Conservation (phyloP, 2,113 vertebrate genomes). For the Lota lota region DNA sequence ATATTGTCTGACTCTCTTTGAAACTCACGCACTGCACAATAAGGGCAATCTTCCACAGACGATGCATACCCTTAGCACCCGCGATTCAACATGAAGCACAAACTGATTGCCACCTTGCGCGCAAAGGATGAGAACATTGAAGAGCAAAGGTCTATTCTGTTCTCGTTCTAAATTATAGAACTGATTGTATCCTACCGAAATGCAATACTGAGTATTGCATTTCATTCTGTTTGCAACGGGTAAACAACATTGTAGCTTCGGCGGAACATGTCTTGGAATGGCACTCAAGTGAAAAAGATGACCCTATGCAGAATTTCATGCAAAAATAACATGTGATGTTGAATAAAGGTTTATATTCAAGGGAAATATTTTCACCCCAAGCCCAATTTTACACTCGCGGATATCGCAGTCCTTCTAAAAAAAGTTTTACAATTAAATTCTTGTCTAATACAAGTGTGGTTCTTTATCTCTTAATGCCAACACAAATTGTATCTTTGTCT, state of each 20-base stretch:
- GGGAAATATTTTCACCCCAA: too few species aligned
- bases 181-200: conserved; percentile 13
- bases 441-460: too few species aligned
- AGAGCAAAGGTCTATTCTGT: not conserved
- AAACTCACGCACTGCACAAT: not conserved
- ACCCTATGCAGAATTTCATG: conserved; percentile 27
- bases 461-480: too few species aligned
- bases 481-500: too few species aligned
- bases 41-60: not conserved
- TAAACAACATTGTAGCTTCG: conserved; percentile 37
- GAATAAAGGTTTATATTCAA: not conserved
- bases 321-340: not conserved
- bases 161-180: conserved; percentile 27
- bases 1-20: not conserved
- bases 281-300: conserved; percentile 9
- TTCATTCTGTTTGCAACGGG: conserved; percentile 28
- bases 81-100: conserved; percentile 5
- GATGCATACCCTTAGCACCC: conserved; percentile 1
- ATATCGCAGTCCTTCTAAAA: too few species aligned
- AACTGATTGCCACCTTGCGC: conserved; percentile 10
- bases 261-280: conserved; percentile 29
- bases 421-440: too few species aligned
- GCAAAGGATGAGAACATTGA: not conserved
- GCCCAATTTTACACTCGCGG: too few species aligned
- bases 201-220: conserved; percentile 24